Evolutionary conservation across 2,888 invertebrate species (phyloP).

Genomic region (Deilephila elpenor): DNA sequence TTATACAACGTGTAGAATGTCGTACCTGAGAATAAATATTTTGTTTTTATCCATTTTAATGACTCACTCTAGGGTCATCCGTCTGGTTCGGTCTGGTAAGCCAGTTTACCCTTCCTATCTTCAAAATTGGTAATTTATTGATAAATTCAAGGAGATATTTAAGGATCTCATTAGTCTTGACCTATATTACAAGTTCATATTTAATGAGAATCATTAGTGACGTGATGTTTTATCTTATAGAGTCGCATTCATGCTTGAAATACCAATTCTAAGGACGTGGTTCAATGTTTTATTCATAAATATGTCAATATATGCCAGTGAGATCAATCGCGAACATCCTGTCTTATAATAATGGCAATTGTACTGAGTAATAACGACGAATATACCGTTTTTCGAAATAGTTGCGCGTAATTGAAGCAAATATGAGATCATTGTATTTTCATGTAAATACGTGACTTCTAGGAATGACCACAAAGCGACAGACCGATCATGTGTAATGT

Average conservation of each 20-base stretch:
- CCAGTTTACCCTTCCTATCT: background rate
- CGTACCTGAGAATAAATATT: background rate
- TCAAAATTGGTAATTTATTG: conserved; percentile 11
- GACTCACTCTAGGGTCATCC: conserved; percentile 39
- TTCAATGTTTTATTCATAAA: conserved; percentile 68
- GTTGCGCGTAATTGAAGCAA: background rate
- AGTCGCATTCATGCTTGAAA: background rate
- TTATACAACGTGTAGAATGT: background rate
- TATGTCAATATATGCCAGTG: conserved; percentile 67
- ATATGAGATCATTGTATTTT: background rate
- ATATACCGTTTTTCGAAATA: conserved; percentile 5
- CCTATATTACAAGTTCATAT: background rate
- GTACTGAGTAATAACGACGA: background rate
- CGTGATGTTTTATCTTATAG: background rate
- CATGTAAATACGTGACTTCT: background rate
- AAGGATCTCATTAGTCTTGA: background rate
- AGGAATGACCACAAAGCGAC: conserved; percentile 3
- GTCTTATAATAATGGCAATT: conserved; percentile 50
- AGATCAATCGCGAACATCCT: conserved; percentile 76
- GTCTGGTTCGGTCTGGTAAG: conserved; percentile 38
- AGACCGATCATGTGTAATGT: background rate
- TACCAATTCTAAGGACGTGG: conserved; percentile 25
- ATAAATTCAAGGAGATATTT: background rate
- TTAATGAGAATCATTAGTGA: background rate
- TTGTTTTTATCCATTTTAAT: conserved; percentile 31